Evolutionary conservation across 1,140 invertebrate genomes (phyloP), one percentile per base, ranked within the genome.

Genomic region (Drosophila pachea): DNA sequence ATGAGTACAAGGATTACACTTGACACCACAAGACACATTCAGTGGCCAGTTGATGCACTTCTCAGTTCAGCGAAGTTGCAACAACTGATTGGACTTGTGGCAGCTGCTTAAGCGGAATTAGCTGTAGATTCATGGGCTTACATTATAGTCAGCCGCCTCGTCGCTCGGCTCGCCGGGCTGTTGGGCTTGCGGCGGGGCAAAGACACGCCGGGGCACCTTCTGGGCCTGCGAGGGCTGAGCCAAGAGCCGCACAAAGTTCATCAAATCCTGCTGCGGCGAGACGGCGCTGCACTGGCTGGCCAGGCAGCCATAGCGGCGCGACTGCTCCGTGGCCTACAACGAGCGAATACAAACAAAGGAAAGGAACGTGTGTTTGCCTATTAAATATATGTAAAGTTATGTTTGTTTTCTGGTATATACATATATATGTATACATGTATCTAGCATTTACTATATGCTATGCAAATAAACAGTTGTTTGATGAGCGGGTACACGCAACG

Each of bases 251-350:
- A 95, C 93, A 73, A 96, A 92, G 76, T 94, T 93, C 0, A 92
- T 91, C 63, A 97, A 90, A 89, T 97, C 95, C 22, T 89, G 92
- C 88, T 36, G 92, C 90, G 40, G 93, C 92, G 47, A 93, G 2
- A 96, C 93, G 5, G 92, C 92, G 53, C 93, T 92, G 71, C 95
- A 95, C 68, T 95, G 93, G 8, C 91, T 91, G 63, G 93, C 91
- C 33, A 97, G 89, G 6, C 92, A 92, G 70, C 95, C 94, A 90
- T 96, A 97, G 60, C 95, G 92, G 65, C 93, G 92, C 8, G 92
- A 92, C 83, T 95, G 94, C 79, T 95, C 94, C 61, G 92, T 92
- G 11, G 94, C 93, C 95, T 97, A 90, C 9, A 55, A 22, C 22
- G 22, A 3, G 3, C 22, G 22, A 69, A 45, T 33, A 48, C 16